Conservation (phyloP, 2,113 vertebrate genomes). For the Chrysochloris asiatica region DNA sequence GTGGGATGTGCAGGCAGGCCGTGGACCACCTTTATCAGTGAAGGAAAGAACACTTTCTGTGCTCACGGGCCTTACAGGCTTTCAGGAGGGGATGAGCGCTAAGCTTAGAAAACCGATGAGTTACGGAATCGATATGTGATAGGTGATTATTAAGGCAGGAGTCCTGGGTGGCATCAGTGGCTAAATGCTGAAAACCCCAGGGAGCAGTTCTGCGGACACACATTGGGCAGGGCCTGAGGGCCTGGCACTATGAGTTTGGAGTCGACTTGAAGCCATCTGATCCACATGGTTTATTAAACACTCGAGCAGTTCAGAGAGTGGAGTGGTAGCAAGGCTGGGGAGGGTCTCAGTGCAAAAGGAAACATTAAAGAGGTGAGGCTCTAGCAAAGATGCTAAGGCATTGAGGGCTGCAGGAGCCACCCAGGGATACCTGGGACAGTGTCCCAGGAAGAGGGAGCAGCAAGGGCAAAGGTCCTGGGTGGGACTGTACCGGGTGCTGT, state of each 20-base stretch:
- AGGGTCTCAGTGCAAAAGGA: neutral
- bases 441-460: neutral
- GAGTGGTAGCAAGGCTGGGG: rapidly evolving
- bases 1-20: rapidly evolving
- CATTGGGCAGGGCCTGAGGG: neutral
- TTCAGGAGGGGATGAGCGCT: too few species aligned
- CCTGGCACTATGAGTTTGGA: neutral
- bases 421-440: rapidly evolving
- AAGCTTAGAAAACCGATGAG: too few species aligned
- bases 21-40: too few species aligned
- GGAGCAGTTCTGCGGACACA: neutral
- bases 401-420: neutral
- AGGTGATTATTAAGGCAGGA: neutral
- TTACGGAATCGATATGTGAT: neutral
- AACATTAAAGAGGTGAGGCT: neutral
- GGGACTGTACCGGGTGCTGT: rapidly evolving
- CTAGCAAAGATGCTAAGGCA: neutral
- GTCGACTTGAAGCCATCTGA: neutral
- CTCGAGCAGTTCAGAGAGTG: neutral
- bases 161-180: neutral
- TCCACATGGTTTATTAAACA: neutral
- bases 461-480: neutral
- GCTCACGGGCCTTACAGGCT: too few species aligned
- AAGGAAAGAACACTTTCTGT: too few species aligned
- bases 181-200: neutral